A percentile compares a stretch with the other conserved stretches of the same genome.
phyloP scores from a whole-genome alignment of 2,113 vertebrate genomes.

The Syngnathus typhle region DNA sequence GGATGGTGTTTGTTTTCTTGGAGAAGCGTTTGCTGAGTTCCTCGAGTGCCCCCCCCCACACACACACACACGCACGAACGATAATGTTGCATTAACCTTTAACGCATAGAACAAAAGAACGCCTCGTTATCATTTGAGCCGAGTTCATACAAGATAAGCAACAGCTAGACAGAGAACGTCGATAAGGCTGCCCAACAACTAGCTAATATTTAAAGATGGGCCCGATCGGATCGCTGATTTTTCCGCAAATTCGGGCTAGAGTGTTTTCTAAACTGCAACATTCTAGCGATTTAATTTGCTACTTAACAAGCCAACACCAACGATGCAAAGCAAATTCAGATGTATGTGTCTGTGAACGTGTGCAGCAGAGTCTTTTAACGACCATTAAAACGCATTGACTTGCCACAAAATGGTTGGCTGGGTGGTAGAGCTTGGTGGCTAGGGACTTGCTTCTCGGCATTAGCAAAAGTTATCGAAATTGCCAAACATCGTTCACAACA shows the following conservation, averaged over 20 bases:
- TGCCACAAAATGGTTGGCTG: conserved; percentile 65
- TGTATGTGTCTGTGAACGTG: conserved; percentile 10
- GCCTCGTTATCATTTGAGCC: background rate
- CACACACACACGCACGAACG: background rate
- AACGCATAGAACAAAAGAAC: too few species aligned
- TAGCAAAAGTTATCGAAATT: conserved; percentile 39
- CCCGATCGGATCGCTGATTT: background rate
- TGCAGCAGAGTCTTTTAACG: conserved; percentile 33
- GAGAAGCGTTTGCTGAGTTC: conserved; percentile 1
- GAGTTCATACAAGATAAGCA: background rate
- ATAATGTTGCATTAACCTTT: background rate
- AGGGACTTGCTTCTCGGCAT: conserved; percentile 20
- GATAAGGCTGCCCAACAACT: conserved; percentile 20
- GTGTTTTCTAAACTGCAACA: background rate
- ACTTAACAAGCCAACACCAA: background rate
- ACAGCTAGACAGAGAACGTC: background rate
- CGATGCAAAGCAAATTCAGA: background rate
- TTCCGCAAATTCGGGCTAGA: background rate
- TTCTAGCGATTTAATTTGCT: background rate
- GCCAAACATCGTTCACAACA: conserved; percentile 4
- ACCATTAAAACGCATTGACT: conserved; percentile 58
- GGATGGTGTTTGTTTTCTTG: conserved; percentile 7
- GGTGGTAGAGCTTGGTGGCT: conserved; percentile 52
- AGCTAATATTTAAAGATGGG: conserved; percentile 25
- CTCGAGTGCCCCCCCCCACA: background rate